Conservation (phyloP, 2,797 vertebrate genomes). For the Alectoris magna region DNA sequence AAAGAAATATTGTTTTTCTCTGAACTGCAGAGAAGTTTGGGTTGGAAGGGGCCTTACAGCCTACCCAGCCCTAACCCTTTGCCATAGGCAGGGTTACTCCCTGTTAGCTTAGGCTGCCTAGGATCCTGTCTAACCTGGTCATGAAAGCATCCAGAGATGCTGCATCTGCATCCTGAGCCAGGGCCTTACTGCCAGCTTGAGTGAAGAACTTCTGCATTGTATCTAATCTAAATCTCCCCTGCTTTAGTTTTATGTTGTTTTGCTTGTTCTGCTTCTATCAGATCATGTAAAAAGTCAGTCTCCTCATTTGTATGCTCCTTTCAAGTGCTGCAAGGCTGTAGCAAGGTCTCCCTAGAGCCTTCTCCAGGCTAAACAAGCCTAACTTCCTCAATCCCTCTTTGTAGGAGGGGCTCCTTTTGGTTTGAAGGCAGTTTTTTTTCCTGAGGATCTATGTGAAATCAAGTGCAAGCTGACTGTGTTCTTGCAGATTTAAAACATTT, state of each 20-base stretch:
- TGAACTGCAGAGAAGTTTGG: no score
- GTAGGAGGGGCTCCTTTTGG: not conserved
- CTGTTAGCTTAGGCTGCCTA: not conserved
- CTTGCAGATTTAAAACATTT: not conserved
- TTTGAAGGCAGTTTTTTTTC: not conserved
- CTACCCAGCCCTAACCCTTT: no score
- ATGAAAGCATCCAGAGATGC: not conserved
- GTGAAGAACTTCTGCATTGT: not conserved
- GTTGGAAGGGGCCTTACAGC: no score
- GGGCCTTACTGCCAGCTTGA: not conserved
- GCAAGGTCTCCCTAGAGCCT: no score
- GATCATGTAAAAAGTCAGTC: not conserved
- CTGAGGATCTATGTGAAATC: not conserved
- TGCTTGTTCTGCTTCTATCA: no score
- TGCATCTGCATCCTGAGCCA: not conserved
- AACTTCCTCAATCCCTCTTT: no score
- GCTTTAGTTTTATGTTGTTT: not conserved
- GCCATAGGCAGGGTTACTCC: no score
- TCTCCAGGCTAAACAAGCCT: no score
- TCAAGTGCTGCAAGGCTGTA: not conserved
- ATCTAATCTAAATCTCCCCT: not conserved
- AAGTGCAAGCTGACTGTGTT: not conserved
- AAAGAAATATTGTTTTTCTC: no score
- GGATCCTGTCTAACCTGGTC: not conserved
- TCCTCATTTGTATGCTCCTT: not conserved